Evolutionary conservation across 2,113 vertebrate species (phyloP).

Genomic region (Leptosomus discolor): DNA sequence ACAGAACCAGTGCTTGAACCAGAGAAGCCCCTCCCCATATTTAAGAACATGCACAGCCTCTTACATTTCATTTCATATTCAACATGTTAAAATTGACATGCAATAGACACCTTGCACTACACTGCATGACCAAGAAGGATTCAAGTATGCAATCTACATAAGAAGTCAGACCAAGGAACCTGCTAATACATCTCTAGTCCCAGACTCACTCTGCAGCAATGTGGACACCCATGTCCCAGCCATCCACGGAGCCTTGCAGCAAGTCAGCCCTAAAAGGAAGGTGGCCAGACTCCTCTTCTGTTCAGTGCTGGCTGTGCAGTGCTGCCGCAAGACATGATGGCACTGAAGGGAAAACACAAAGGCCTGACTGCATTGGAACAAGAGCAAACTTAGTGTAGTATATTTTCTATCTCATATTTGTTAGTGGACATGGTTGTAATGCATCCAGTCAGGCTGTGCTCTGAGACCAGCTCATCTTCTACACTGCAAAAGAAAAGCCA

Average conservation of each 20-base stretch:
- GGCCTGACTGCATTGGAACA: not conserved
- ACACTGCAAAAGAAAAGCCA: not conserved
- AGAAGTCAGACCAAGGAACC: not conserved
- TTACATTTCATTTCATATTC: not conserved
- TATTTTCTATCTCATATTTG: not conserved
- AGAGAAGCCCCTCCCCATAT: not conserved
- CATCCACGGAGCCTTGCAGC: not conserved
- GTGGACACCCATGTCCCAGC: fast-evolving
- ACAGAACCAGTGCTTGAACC: not conserved
- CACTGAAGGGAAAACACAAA: not conserved
- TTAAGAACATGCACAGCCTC: not conserved
- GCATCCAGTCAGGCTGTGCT: not conserved
- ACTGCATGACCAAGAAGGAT: not conserved
- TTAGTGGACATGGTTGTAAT: no score
- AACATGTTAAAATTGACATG: not conserved
- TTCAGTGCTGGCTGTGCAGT: not conserved
- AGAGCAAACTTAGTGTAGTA: not conserved
- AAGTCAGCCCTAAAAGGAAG: not conserved
- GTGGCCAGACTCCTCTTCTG: not conserved
- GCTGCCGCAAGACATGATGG: not conserved
- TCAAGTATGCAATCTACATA: not conserved
- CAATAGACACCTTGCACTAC: not conserved
- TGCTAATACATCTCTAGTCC: not conserved
- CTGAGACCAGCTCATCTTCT: not conserved
- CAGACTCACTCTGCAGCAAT: not conserved